Conservation (phyloP, 2,888 invertebrate genomes). For the Buathra laborator region DNA sequence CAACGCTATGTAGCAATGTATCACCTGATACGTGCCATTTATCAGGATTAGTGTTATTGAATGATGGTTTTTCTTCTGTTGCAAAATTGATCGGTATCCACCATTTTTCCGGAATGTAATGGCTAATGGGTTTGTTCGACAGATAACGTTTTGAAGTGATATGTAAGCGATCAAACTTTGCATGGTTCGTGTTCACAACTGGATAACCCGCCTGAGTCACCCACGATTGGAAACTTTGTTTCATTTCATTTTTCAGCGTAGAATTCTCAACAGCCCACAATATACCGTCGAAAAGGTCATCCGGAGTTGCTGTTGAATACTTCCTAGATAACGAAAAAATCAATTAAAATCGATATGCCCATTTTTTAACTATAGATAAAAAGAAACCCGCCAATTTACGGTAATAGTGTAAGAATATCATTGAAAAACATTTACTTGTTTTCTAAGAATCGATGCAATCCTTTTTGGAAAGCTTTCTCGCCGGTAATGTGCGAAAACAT, state of each 20-base stretch:
- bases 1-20: constrained; percentile 80
- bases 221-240: constrained; percentile 87
- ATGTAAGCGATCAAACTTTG: too few species aligned
- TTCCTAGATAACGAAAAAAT: constrained; percentile 49
- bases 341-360: too few species aligned
- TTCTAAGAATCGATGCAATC: constrained; percentile 72
- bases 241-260: not conserved
- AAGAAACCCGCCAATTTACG: constrained; percentile 69
- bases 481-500: constrained; percentile 87
- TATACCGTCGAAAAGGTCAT: too few species aligned
- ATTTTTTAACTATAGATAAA: not conserved
- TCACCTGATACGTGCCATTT: constrained; percentile 85
- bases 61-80: constrained; percentile 77
- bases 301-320: not conserved
- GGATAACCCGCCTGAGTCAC: constrained; percentile 89
- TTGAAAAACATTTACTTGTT: too few species aligned
- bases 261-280: too few species aligned
- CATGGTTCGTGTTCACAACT: constrained; percentile 86
- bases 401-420: too few species aligned
- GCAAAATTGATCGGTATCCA: constrained; percentile 80
- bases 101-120: constrained; percentile 70
- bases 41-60: constrained; percentile 85
- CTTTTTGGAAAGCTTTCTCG: constrained; percentile 84
- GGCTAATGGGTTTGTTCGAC: constrained; percentile 16
- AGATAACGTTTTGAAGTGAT: constrained; percentile 70